A percentile compares a stretch with the other conserved stretches of the same genome.
These are phyloP conservation scores for Marcusenius ussheri DNA, from an alignment of 2,113 vertebrate genomes.

Conservation along the genomic window DNA sequence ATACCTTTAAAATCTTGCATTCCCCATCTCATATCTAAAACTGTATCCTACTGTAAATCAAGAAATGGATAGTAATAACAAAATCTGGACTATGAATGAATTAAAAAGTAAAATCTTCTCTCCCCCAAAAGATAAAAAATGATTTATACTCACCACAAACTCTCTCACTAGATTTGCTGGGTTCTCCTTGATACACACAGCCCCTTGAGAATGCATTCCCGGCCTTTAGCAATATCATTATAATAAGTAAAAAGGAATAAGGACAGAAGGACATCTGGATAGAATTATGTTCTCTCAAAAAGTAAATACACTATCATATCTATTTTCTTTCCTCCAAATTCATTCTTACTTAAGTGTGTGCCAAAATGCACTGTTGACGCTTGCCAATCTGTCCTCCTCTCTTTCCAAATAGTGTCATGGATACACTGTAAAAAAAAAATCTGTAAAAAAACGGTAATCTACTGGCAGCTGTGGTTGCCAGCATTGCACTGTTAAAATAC, in stretches of 20 bases:
- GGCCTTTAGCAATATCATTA: background rate
- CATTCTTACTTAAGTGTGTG: background rate
- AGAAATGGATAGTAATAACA: too few species aligned
- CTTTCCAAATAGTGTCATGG: background rate
- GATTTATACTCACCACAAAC: background rate
- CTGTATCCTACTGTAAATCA: background rate
- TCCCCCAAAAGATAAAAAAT: background rate
- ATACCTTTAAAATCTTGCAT: background rate
- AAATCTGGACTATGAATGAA: too few species aligned
- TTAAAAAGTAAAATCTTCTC: too few species aligned
- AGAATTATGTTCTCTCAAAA: background rate
- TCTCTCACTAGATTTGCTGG: background rate
- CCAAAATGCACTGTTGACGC: background rate
- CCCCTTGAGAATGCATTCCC: constrained; percentile 2
- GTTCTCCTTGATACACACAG: background rate
- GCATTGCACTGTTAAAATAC: background rate
- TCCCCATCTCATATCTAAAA: background rate
- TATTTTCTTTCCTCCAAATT: background rate
- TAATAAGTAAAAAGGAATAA: background rate
- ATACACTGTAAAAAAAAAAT: too few species aligned
- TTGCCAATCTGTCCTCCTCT: constrained; percentile 7
- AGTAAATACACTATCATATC: background rate
- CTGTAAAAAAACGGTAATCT: background rate
- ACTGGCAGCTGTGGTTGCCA: too few species aligned
- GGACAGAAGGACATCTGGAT: background rate